phyloP scores from a whole-genome alignment of 1,140 invertebrate species.

The Aphis craccivora region DNA sequence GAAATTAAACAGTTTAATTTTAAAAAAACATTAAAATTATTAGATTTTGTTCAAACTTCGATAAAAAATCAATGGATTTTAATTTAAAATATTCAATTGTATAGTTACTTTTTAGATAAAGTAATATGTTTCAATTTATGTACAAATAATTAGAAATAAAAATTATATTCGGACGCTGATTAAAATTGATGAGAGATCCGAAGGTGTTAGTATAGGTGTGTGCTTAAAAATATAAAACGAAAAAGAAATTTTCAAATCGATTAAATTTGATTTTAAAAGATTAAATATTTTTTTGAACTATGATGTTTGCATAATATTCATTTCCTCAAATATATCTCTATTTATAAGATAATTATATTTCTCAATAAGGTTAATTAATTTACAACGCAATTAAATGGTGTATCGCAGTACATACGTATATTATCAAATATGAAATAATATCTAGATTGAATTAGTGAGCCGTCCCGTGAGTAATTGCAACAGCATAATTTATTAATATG shows the following conservation, averaged over 20 bases:
- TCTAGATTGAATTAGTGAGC: no score
- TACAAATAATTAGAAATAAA: not conserved
- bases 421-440: no score
- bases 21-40: not conserved
- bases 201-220: not conserved
- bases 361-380: not conserved
- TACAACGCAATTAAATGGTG: no score
- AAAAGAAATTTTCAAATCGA: not conserved
- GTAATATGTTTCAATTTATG: no score
- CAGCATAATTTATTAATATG: no score
- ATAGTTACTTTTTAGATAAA: no score
- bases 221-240: not conserved
- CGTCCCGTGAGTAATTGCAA: no score
- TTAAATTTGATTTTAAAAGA: not conserved
- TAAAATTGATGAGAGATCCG: not conserved
- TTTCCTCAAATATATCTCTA: not conserved
- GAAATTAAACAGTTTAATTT: not conserved
- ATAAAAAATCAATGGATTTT: not conserved
- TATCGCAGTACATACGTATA: no score
- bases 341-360: no score
- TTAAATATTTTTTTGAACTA: not conserved
- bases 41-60: not conserved
- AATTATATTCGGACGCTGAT: not conserved
- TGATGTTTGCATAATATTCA: not conserved
- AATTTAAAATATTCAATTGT: not conserved